Conservation (phyloP, 2,797 vertebrate genomes). For the Chiloscyllium punctatum region DNA sequence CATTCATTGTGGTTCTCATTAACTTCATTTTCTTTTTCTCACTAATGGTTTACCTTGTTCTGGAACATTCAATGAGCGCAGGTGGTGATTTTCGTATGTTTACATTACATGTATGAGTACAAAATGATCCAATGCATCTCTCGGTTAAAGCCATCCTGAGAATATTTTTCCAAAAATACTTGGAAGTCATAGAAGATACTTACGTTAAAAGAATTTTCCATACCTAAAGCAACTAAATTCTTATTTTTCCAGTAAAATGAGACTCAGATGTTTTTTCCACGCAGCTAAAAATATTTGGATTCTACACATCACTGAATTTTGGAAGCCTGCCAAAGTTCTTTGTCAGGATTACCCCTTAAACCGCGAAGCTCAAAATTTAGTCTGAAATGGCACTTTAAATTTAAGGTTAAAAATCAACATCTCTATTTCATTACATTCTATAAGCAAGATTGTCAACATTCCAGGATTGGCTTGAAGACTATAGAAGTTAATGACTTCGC, state of each 20-base stretch:
- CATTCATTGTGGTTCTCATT: background rate
- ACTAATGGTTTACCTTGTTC: background rate
- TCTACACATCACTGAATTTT: background rate
- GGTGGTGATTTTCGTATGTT: background rate
- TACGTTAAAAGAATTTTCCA: background rate
- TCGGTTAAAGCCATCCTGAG: background rate
- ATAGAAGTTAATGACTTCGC: background rate
- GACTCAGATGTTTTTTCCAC: background rate
- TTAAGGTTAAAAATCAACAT: background rate
- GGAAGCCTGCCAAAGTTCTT: background rate
- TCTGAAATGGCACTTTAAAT: background rate
- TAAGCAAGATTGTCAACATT: background rate
- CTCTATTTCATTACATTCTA: background rate
- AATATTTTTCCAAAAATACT: background rate
- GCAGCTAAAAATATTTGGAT: background rate
- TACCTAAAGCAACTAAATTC: background rate
- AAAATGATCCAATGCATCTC: background rate
- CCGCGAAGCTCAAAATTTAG: background rate
- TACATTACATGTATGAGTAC: background rate
- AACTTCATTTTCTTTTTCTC: background rate
- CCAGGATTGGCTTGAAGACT: background rate
- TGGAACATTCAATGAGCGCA: background rate
- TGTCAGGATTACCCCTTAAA: background rate
- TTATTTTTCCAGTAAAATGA: background rate
- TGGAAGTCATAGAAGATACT: background rate